Conservation (phyloP, 2,888 invertebrate genomes). For the Tetrapedia diversipes region DNA sequence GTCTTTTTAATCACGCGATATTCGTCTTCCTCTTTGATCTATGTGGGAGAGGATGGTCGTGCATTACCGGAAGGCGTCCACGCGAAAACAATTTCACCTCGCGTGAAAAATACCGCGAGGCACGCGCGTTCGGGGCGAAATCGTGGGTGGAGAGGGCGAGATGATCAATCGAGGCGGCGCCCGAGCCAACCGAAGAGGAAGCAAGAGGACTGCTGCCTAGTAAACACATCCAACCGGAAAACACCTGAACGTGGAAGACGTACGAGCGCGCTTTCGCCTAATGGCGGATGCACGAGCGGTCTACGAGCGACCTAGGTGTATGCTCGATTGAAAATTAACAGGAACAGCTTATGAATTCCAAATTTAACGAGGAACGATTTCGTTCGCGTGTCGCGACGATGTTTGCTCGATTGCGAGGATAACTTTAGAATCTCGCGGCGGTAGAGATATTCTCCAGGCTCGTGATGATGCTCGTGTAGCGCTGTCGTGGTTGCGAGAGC, state of each 20-base stretch:
- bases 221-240: constrained; percentile 63
- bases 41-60: background rate
- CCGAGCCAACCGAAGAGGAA: constrained; percentile 2
- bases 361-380: background rate
- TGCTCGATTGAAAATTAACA: constrained; percentile 39
- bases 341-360: no score
- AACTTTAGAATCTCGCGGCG: background rate
- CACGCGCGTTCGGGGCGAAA: constrained; percentile 53
- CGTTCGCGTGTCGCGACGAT: background rate
- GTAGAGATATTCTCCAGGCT: background rate
- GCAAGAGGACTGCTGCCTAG: constrained; percentile 38
- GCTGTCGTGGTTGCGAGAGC: background rate
- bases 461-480: background rate
- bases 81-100: constrained; percentile 61
- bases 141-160: constrained; percentile 41
- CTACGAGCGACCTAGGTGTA: constrained; percentile 39
- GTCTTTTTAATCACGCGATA: background rate
- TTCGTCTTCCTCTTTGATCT: background rate
- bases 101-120: constrained; percentile 59
- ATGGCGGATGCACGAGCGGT: constrained; percentile 43
- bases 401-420: background rate
- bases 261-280: constrained; percentile 63
- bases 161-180: constrained; percentile 62
- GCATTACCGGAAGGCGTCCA: constrained; percentile 13
- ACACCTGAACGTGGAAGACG: constrained; percentile 62